phyloP scores from a whole-genome alignment of 2,113 vertebrate species.

The Elanoides forficatus region DNA sequence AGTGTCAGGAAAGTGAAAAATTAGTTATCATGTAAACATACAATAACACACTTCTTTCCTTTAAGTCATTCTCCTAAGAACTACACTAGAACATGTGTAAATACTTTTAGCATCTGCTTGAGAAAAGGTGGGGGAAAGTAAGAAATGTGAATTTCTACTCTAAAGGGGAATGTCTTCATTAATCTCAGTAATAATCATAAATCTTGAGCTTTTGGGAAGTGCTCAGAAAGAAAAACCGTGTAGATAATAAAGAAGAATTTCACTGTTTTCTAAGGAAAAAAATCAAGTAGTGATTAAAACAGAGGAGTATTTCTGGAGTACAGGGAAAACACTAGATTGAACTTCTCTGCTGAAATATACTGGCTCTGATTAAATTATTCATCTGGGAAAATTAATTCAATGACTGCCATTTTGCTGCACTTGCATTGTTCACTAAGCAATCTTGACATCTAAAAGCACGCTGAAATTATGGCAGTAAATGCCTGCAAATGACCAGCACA shows the following conservation, averaged over 20 bases:
- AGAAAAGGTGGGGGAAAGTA: neutral
- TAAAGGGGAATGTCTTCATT: neutral
- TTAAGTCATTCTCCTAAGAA: neutral
- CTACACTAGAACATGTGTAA: neutral
- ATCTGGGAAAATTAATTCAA: neutral
- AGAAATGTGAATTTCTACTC: neutral
- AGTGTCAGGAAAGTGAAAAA: neutral
- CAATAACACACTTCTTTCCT: neutral
- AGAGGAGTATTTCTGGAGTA: neutral
- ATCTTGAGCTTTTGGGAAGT: neutral
- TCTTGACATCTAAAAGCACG: neutral
- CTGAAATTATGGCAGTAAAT: neutral
- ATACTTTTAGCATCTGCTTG: neutral
- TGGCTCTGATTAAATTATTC: neutral
- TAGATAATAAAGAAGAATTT: neutral
- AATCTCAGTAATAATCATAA: neutral
- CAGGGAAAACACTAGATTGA: neutral
- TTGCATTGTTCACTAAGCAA: neutral
- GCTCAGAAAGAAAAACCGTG: neutral
- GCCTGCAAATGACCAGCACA: constrained; percentile 13
- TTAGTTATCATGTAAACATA: neutral
- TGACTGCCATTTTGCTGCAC: neutral
- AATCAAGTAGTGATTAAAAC: neutral
- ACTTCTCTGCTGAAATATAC: neutral
- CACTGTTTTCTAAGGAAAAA: neutral